Evolutionary conservation across 2,888 invertebrate species (phyloP).

Genomic region (Euzetes globulus): DNA sequence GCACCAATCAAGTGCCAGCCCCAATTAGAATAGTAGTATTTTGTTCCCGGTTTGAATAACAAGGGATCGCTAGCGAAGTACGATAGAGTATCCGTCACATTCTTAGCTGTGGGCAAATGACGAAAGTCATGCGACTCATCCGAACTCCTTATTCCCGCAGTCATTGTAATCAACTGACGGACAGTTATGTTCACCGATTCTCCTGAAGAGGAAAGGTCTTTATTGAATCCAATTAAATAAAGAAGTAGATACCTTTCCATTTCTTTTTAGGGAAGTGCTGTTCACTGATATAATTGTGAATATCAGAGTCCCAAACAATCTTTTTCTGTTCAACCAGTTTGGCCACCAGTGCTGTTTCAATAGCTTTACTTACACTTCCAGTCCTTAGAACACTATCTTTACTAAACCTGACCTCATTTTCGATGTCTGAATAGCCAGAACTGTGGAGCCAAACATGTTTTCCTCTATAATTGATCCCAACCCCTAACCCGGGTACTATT

Average conservation of each 20-base stretch:
- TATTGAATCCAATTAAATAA: not conserved
- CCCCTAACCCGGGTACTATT: not conserved
- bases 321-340: conserved; percentile 51
- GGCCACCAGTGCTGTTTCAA: conserved; percentile 53
- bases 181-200: conserved; percentile 27
- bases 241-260: conserved; percentile 48
- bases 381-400: conserved; percentile 51
- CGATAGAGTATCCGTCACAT: conserved; percentile 49
- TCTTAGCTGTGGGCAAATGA: conserved; percentile 35
- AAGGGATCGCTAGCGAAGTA: conserved; percentile 55
- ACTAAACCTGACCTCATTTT: conserved; percentile 13
- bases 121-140: not conserved
- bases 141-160: not conserved
- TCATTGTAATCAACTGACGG: conserved; percentile 17
- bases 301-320: conserved; percentile 52
- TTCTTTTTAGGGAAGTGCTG: conserved; percentile 51
- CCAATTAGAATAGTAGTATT: conserved; percentile 54
- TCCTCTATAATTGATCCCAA: not conserved
- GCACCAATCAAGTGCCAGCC: conserved; percentile 55
- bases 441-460: not conserved
- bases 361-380: conserved; percentile 56
- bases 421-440: conserved; percentile 12
- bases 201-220: not conserved
- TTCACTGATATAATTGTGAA: conserved; percentile 52
- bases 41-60: conserved; percentile 47